Evolutionary conservation across 2,888 invertebrate species (phyloP), one percentile per base, ranked within the genome.

Genomic region (Mythimna ferrago): DNA sequence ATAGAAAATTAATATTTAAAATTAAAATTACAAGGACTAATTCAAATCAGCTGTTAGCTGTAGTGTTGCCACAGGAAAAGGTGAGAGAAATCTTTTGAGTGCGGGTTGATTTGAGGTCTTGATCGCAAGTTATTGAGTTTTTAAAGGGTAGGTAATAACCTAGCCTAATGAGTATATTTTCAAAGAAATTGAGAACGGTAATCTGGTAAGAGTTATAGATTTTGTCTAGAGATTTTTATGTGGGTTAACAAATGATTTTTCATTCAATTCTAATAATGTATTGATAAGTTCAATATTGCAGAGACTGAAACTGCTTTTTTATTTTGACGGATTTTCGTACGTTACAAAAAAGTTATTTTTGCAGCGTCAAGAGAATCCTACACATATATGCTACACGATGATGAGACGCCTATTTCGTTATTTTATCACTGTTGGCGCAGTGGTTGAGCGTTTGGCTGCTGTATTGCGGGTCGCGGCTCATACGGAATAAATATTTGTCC

Each of bases 61-160:
- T n/a, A n/a, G n/a, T n/a, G n/a, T n/a, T n/a, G n/a, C n/a, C n/a
- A n/a, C n/a, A n/a, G n/a, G n/a, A n/a, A n/a, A n/a, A n/a, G n/a
- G n/a, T 63, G 38, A 72, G 63, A 73, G 70, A 54, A 73, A 57
- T 63, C 26, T 11, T 21, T 6, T 61, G 60, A 78, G 72, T 82
- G 73, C 72, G 68, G 65, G 78, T 78, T 72, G 60, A 72, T 78
- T 71, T 51, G 44, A 66, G n/a, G 62, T 54, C 38, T 67, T 44
- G 44, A 38, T 66, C 4, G 21, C 14, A 21, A 21, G 26, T 48
- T 32, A 78, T 78, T 41, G 78, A 32, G 66, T 53, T 53, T 48
- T 57, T 53, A 16, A 48, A 63, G 21, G 26, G 78, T 56, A 60
- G 26, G 44, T 32, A 21, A 60, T 41, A 61, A 61, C 21, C n/a